These are phyloP conservation scores for Automeris io DNA, from an alignment of 2,888 invertebrate genomes.

Conservation along the genomic window DNA sequence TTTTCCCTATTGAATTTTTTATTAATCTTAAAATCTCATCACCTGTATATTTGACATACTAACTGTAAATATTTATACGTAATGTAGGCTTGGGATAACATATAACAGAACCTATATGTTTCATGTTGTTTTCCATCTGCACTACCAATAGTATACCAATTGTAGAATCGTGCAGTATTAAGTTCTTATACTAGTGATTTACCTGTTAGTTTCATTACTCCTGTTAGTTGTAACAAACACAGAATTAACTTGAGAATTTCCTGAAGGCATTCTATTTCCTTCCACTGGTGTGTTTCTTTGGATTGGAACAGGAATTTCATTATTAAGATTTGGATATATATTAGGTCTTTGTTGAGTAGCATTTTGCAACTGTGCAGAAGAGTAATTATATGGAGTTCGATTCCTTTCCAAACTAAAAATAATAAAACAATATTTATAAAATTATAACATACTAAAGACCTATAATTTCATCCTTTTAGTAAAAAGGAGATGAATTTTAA, in stretches of 20 bases:
- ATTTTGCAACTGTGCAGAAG: conserved; percentile 16
- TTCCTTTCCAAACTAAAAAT: conserved; percentile 22
- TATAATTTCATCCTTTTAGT: not conserved
- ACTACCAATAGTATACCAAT: too few species aligned
- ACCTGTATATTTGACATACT: too few species aligned
- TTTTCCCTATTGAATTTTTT: too few species aligned
- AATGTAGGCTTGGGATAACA: too few species aligned
- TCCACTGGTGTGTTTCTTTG: not conserved
- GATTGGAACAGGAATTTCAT: not conserved
- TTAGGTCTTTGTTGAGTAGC: not conserved
- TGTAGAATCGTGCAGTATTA: too few species aligned
- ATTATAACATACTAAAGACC: not conserved
- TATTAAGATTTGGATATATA: conserved; percentile 19
- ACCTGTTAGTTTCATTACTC: not conserved
- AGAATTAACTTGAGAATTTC: not conserved
- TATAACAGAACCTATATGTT: too few species aligned
- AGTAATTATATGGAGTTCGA: conserved; percentile 20
- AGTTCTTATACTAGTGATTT: too few species aligned
- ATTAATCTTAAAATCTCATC: too few species aligned
- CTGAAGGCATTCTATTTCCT: not conserved
- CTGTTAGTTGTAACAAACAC: not conserved
- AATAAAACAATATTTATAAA: not conserved
- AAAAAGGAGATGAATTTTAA: too few species aligned
- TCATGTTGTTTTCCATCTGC: too few species aligned
- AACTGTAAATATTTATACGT: too few species aligned